A percentile compares a stretch with the other conserved stretches of the same genome.
These are phyloP conservation scores for Chironomus tepperi DNA, from an alignment of 1,140 invertebrate species.

Conservation along the genomic window DNA sequence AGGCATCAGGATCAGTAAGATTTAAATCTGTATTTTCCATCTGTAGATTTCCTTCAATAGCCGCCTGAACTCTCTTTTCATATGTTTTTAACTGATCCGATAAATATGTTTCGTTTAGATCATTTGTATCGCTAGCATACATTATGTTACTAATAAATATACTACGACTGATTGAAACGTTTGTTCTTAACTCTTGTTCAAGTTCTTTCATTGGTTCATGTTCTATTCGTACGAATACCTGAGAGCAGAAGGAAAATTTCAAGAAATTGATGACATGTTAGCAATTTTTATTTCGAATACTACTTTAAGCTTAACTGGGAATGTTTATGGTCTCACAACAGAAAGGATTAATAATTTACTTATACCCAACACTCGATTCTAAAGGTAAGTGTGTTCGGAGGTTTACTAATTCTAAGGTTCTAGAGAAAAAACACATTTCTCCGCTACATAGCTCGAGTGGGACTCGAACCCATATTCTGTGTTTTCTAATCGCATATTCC, in stretches of 20 bases:
- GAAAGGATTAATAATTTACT: too few species aligned
- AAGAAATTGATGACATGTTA: too few species aligned
- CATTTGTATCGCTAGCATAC: neutral
- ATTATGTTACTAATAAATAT: neutral
- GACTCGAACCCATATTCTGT: too few species aligned
- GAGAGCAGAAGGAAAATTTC: neutral
- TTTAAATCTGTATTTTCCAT: conserved; percentile 33
- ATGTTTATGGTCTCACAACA: too few species aligned
- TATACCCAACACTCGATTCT: too few species aligned
- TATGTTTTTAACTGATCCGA: neutral
- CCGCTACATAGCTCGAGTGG: too few species aligned
- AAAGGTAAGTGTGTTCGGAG: too few species aligned
- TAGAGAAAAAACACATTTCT: too few species aligned
- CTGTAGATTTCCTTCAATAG: conserved; percentile 51
- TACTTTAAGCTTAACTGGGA: too few species aligned
- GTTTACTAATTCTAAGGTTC: too few species aligned
- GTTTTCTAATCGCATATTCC: too few species aligned
- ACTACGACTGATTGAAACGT: neutral
- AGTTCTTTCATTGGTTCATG: neutral
- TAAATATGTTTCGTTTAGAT: neutral
- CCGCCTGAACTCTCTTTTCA: conserved; percentile 49
- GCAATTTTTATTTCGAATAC: too few species aligned
- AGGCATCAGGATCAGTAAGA: conserved; percentile 35
- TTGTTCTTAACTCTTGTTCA: neutral
- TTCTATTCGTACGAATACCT: neutral